Base-by-base conservation (phyloP, 2,113 vertebrate species). In the Acanthochromis polyacanthus region DNA sequence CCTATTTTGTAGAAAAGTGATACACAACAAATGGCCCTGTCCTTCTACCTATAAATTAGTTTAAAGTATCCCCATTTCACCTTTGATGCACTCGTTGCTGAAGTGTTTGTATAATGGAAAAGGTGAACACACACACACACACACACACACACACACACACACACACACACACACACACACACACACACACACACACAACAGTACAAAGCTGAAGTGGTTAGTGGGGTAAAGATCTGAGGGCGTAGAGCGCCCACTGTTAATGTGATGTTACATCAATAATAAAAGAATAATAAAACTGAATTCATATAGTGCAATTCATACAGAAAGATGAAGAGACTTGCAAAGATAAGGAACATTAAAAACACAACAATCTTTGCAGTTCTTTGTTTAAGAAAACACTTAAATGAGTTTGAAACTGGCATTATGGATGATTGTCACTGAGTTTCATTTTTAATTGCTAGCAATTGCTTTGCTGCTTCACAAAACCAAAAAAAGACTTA, bases 181-280 rank as follows among this genome's bases (percentile, higher is more conserved):
- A 76, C 43, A 78, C 57, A 71, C 10, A 53, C 16, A 77, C 10
- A 71, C 10, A 53, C 16, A 77, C 10, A n/a, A n/a, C n/a, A n/a
- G n/a, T n/a, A 67, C 11, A 77, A 30, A 62, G 50, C 30, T 65
- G 0, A 17, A 63, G 30, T 30, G 3, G 70, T 64, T 45, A n/a
- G 52, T 64, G 20, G 40, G 15, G 36, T 40, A 52, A 17, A 52
- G 23, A 57, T 55, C 16, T 70, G 53, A 66, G 48, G 40, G 32
- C 32, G 32, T 8, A 36, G 32, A 10, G 32, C 4, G 48, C 48
- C 7, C 17, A 3, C 48, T 50, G 19, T 10, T n/a, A 50, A 50
- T 50, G 48, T 38, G 17, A 32, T 63, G 40, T 20, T 12, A 15
- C 11, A 40, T 12, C 51, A 10, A 16, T 38, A 46, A 52, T 23